Conservation (phyloP, 2,113 vertebrate species). For the cattle (Bos taurus) region DNA sequence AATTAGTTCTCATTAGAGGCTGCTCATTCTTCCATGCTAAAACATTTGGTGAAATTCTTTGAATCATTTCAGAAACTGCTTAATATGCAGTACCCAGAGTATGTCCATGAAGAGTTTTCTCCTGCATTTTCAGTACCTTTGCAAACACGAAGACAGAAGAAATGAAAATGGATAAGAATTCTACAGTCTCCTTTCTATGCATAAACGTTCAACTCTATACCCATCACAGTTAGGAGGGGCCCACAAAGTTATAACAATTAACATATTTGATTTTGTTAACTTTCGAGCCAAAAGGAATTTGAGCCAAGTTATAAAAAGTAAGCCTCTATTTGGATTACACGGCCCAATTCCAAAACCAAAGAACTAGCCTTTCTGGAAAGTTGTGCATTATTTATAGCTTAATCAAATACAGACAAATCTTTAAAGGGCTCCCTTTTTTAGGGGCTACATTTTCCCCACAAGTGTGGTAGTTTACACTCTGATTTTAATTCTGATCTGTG, state of each 20-base stretch:
- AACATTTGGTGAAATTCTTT: neutral
- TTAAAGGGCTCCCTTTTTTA: neutral
- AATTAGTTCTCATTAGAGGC: neutral
- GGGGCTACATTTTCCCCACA: neutral
- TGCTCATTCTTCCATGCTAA: neutral
- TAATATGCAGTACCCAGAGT: neutral
- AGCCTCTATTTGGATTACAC: neutral
- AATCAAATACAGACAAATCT: slow-evolving; percentile 19
- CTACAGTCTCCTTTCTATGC: neutral
- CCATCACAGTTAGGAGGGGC: neutral
- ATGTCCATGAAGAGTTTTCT: neutral
- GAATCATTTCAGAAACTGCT: neutral
- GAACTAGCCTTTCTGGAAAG: neutral
- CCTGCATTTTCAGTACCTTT: neutral
- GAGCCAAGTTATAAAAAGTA: neutral
- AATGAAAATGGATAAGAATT: neutral
- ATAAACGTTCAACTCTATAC: neutral
- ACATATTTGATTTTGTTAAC: neutral
- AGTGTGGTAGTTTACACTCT: neutral
- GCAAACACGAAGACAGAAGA: neutral
- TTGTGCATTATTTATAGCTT: neutral
- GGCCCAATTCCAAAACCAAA: slow-evolving; percentile 14
- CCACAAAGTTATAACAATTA: neutral
- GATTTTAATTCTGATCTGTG: neutral
- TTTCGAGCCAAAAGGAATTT: neutral